A percentile compares a stretch with the other conserved stretches of the same genome.
phyloP scores from a whole-genome alignment of 2,888 invertebrate genomes.

The Drosophila imparisetae region DNA sequence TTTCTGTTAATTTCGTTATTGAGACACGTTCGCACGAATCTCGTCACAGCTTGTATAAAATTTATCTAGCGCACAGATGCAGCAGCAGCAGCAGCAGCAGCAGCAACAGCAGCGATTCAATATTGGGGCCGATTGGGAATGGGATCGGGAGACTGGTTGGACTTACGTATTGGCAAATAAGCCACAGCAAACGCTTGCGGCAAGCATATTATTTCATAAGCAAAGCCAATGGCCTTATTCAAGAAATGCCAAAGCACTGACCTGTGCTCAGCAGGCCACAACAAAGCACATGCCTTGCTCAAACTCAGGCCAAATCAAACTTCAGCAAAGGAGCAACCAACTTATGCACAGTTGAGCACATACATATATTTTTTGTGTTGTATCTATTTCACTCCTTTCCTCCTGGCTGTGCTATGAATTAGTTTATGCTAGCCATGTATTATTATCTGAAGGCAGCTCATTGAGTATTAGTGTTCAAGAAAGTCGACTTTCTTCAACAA shows the following conservation, averaged over 20 bases:
- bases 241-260: slow-evolving; percentile 47
- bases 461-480: not conserved
- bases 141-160: slow-evolving; percentile 26
- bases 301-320: slow-evolving; percentile 25
- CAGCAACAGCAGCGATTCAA: slow-evolving; percentile 1
- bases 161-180: slow-evolving; percentile 59
- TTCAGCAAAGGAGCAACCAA: slow-evolving; percentile 29
- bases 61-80: slow-evolving; percentile 44
- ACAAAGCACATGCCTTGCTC: slow-evolving; percentile 59
- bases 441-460: not conserved
- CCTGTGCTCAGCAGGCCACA: slow-evolving; percentile 54
- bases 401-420: slow-evolving; percentile 1
- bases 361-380: not conserved
- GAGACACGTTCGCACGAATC: slow-evolving; percentile 76
- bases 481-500: not conserved
- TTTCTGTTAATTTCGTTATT: slow-evolving; percentile 81
- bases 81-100: slow-evolving; percentile 17
- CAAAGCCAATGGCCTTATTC: slow-evolving; percentile 32
- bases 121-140: slow-evolving; percentile 7
- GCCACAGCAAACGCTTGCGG: slow-evolving; percentile 76
- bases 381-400: not conserved
- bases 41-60: slow-evolving; percentile 66
- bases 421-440: slow-evolving; percentile 1
- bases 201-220: slow-evolving; percentile 60
- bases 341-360: slow-evolving; percentile 35